Percentiles rank a stretch among this genome's conserved stretches.
Conservation (phyloP, 2,797 vertebrate genomes). For the Paguma larvata region DNA sequence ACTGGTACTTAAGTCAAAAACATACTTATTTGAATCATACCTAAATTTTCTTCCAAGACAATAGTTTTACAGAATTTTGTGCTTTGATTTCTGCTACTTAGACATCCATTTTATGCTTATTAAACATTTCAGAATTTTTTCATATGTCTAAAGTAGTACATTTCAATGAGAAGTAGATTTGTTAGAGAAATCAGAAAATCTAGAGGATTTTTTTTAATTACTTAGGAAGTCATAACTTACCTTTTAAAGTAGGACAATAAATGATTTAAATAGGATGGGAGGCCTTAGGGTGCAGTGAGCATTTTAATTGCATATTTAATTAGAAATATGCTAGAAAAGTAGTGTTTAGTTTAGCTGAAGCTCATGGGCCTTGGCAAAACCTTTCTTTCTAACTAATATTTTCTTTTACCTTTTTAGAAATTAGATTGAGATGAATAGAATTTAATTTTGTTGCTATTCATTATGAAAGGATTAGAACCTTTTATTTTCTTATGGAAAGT, state of each 20-base stretch:
- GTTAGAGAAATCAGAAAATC: conserved; percentile 57
- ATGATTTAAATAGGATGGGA: conserved; percentile 83
- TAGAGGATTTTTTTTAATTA: conserved; percentile 75
- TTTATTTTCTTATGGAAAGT: conserved; percentile 81
- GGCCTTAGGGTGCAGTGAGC: conserved; percentile 84
- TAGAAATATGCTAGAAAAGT: conserved; percentile 84
- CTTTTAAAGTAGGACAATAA: conserved; percentile 84
- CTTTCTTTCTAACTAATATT: conserved; percentile 82
- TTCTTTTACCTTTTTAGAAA: conserved; percentile 82
- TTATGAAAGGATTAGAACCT: conserved; percentile 83
- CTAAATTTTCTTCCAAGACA: neutral
- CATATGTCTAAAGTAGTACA: neutral
- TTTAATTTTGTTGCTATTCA: conserved; percentile 84
- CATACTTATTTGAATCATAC: neutral
- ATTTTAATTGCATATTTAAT: conserved; percentile 90
- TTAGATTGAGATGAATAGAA: conserved; percentile 78
- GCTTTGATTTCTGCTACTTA: neutral
- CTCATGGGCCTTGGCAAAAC: conserved; percentile 84
- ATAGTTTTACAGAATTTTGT: neutral
- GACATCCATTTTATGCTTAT: neutral
- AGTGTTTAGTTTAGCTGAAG: conserved; percentile 82
- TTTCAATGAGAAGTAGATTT: conserved; percentile 43
- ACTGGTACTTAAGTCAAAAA: neutral
- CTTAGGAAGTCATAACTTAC: conserved; percentile 76
- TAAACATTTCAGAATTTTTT: conserved; percentile 1